Conservation (phyloP, 2,797 vertebrate species). For the Pseudochirops corinnae region DNA sequence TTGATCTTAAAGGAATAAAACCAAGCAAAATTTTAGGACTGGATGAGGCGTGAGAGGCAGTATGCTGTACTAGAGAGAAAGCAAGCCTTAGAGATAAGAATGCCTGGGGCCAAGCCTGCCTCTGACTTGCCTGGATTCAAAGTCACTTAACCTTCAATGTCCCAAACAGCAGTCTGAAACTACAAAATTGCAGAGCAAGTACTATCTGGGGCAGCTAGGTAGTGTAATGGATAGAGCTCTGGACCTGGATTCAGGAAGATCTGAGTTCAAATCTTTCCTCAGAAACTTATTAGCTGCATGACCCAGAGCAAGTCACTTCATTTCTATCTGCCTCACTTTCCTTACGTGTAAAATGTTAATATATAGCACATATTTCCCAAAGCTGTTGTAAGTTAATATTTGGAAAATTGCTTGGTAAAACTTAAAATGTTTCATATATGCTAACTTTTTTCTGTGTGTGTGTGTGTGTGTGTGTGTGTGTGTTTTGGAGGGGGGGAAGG, state of each 20-base stretch:
- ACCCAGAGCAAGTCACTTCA: background rate
- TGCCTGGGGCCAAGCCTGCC: background rate
- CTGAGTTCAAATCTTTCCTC: background rate
- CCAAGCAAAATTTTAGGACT: background rate
- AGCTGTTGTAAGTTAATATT: background rate
- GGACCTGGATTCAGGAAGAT: background rate
- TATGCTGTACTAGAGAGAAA: background rate
- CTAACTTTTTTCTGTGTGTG: no score
- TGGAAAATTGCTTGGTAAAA: background rate
- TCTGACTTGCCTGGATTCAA: background rate
- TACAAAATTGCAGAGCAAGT: background rate
- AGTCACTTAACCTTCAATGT: background rate
- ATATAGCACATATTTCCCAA: background rate
- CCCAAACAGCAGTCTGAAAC: background rate
- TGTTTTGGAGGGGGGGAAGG: no score
- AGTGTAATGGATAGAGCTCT: background rate
- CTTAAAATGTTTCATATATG: background rate
- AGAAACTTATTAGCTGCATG: background rate
- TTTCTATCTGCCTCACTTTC: background rate
- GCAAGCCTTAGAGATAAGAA: background rate
- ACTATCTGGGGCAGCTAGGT: background rate
- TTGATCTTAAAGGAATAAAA: conserved; percentile 46
- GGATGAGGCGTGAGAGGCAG: conserved; percentile 26
- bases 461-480: no score
- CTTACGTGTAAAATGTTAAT: background rate